Base-by-base conservation (phyloP, 2,797 vertebrate genomes). In the Amazona ochrocephala region DNA sequence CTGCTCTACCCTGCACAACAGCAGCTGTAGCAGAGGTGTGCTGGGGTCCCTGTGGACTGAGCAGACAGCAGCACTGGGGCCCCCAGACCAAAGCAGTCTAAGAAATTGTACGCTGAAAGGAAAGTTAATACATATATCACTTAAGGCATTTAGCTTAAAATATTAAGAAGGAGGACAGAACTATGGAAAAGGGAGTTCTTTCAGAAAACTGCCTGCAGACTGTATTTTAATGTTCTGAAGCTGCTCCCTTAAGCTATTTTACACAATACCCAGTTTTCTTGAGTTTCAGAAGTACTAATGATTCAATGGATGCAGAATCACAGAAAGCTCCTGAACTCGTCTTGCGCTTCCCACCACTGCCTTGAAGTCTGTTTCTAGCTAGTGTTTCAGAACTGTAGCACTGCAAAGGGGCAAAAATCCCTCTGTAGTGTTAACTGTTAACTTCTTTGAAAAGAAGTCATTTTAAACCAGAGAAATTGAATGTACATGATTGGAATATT, bases 111-210 rank as follows among this genome's bases (percentile, higher is more conserved):
- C 50, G 67, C 84, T 89, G 96, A 91, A 87, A 93, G 79, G 78
- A 78, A 90, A 95, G 86, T 45, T 45, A 94, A 95, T 89, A 60
- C 81, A 72, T 61, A 34, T 19, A 95, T 72, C 95, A 96, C 97
- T 97, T 96, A 90, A 94, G 97, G 95, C 96, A 91, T 37, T 53
- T 51, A 86, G 75, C 89, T 97, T 98, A 94, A 98, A 97, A 97
- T 95, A 97, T 94, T 97, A 54, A 97, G 96, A 94, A 95, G 84
- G 94, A 97, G 81, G 85, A 68, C 90, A 97, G 84, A 87, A 71
- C 80, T 92, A 70, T 68, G 94, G 94, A 94, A 96, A 95, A 89
- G 72, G 39, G 47, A 21, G 27, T 74, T 95, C 85, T 94, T 93
- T 67, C 51, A 60, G 71, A 96, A 96, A 94, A 96, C 90, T 94